phyloP scores from a whole-genome alignment of 2,797 vertebrate genomes.

The Pyrocephalus nanus region DNA sequence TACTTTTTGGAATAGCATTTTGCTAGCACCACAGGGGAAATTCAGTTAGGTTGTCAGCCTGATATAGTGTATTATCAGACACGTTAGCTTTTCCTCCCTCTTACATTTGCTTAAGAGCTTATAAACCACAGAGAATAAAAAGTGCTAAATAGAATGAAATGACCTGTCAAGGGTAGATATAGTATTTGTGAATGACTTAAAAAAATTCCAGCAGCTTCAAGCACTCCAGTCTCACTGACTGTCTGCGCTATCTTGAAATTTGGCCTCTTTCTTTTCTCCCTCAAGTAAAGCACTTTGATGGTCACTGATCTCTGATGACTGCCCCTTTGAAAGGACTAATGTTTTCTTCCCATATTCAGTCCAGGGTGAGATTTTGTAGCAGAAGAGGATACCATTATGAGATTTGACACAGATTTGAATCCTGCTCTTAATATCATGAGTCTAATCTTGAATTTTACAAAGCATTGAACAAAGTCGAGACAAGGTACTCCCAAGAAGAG shows the following conservation, averaged over 20 bases:
- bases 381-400: background rate
- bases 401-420: background rate
- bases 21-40: constrained; percentile 61
- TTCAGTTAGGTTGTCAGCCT: constrained; percentile 62
- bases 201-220: constrained; percentile 22
- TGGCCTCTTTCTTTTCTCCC: background rate
- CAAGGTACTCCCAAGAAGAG: background rate
- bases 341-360: background rate
- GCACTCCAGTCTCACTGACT: background rate
- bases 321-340: constrained; percentile 37
- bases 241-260: background rate
- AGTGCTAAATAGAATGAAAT: constrained; percentile 70
- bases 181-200: constrained; percentile 63
- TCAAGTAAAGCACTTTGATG: background rate
- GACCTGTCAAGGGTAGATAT: constrained; percentile 60
- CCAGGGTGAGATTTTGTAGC: background rate
- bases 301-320: constrained; percentile 51
- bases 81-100: constrained; percentile 53
- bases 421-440: background rate
- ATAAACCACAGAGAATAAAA: constrained; percentile 65
- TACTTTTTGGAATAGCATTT: constrained; percentile 60
- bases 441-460: constrained; percentile 35
- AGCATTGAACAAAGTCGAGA: constrained; percentile 35
- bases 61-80: constrained; percentile 57
- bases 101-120: constrained; percentile 74